Evolutionary conservation across 2,888 invertebrate genomes (phyloP), one percentile per base, ranked within the genome.

Genomic region (Sesia apiformis): DNA sequence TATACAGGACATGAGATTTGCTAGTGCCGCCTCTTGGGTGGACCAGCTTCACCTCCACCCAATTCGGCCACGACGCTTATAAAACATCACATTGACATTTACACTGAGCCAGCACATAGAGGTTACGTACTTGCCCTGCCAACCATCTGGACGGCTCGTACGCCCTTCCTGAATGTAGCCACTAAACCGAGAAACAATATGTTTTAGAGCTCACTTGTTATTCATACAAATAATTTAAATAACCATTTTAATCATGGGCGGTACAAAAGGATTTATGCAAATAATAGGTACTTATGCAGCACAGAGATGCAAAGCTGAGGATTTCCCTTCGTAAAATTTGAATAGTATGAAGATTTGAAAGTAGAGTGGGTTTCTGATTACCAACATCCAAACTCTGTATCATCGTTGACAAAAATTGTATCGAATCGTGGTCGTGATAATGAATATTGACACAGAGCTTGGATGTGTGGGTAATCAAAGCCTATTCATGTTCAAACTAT

Each of bases 121-220:
- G 68, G 76, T 83, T 96, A 97, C 97, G 94, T 97, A 97, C 97
- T 97, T 97, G 97, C 96, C 93, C 97, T 94, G 93, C 97, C 97
- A 91, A 97, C 96, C 94, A 97, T 95, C 93, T 97, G 98, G 91
- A 98, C 97, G 92, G 98, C 98, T 91, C 98, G 96, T 90, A 98
- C 98, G 93, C 98, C 98, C 93, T 98, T 98, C 95, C 98, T 97
- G 96, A 99, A 99, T 91, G 98, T 97, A 87, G 98, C 98, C 97
- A 98, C 98, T 98, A 93, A 90, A 90, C 83, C 86, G 84, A 86
- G 81, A 89, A 89, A 88, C 69, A 87, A 84, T 70, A 78, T 60
- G 63, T 72, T 86, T 77, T 78, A 74, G 77, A 77, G 64, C 72
- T 77, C 70, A 71, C 61, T 69, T 64, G 65, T 67, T 69, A 73